Evolutionary conservation across 2,888 invertebrate species (phyloP).

Genomic region (Habroteleia sp.): DNA sequence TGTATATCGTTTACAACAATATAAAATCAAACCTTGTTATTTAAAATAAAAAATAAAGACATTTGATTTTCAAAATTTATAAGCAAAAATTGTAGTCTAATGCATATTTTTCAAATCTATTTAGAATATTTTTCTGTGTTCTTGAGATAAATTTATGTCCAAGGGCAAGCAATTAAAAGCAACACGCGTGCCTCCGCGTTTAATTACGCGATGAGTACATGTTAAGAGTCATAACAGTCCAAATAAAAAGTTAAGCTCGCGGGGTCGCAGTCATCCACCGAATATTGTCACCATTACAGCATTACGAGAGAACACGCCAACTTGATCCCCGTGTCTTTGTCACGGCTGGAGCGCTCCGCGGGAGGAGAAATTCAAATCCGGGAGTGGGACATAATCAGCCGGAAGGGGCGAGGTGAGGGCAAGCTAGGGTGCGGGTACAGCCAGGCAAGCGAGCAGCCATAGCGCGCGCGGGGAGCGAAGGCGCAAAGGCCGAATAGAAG

Average conservation of each 20-base stretch:
- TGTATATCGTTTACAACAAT: too few species aligned
- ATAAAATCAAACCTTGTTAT: too few species aligned
- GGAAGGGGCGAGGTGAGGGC: slow-evolving; percentile 60
- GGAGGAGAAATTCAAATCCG: slow-evolving; percentile 53
- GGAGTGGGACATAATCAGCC: slow-evolving; percentile 60
- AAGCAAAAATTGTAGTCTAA: too few species aligned
- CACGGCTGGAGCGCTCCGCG: slow-evolving; percentile 44
- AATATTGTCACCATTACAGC: slow-evolving; percentile 41
- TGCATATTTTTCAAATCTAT: too few species aligned
- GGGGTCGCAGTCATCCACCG: slow-evolving; percentile 34
- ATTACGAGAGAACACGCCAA: slow-evolving; percentile 39
- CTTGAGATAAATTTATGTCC: too few species aligned
- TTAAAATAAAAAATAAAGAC: too few species aligned
- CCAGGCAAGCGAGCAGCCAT: slow-evolving; percentile 46
- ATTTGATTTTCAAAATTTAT: too few species aligned
- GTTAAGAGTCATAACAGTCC: slow-evolving; percentile 18
- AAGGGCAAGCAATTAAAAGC: too few species aligned
- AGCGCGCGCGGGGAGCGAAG: slow-evolving; percentile 18
- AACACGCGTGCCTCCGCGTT: too few species aligned
- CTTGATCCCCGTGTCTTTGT: slow-evolving; percentile 56
- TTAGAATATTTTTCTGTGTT: too few species aligned
- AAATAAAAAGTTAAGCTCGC: slow-evolving; percentile 18
- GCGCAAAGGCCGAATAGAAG: slow-evolving; percentile 54
- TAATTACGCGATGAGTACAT: too few species aligned
- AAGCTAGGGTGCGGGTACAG: slow-evolving; percentile 53